Conservation (phyloP, 2,113 vertebrate genomes). For the Circaetus gallicus region DNA sequence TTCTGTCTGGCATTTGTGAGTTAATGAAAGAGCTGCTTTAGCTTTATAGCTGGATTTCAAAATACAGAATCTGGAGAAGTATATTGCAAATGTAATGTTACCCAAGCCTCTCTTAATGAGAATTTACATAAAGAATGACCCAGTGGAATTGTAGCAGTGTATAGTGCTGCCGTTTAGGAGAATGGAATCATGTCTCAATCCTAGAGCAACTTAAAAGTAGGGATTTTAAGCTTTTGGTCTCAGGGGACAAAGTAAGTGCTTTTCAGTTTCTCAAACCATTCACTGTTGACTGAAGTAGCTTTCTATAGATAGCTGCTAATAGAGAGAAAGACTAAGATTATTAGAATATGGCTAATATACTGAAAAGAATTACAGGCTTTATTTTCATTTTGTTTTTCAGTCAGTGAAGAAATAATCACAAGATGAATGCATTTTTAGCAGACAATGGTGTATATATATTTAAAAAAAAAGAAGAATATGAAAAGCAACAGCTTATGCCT, state of each 20-base stretch:
- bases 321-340: not conserved
- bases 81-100: conserved; percentile 46
- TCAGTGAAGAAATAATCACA: not conserved
- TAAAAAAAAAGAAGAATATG: not conserved
- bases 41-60: conserved; percentile 14
- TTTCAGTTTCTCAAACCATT: not conserved
- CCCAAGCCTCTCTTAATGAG: conserved; percentile 40
- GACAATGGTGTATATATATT: not conserved
- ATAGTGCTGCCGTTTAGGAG: conserved; percentile 5
- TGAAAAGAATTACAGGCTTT: not conserved
- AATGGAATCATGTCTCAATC: conserved; percentile 16
- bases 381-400: not conserved
- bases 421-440: not conserved
- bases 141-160: conserved; percentile 28
- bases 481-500: not conserved
- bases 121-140: conserved; percentile 62
- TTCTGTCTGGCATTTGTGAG: conserved; percentile 16
- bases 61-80: conserved; percentile 3
- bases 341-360: not conserved
- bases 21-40: conserved; percentile 39
- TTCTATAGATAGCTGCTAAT: not conserved
- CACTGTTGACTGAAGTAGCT: not conserved
- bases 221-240: conserved; percentile 9
- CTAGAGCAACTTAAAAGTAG: not conserved
- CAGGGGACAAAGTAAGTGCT: not conserved